A percentile compares a stretch with the other conserved stretches of the same genome.
Evolutionary conservation across 2,797 vertebrate species (phyloP).

Genomic region (Myoxocephalus aenaeus): DNA sequence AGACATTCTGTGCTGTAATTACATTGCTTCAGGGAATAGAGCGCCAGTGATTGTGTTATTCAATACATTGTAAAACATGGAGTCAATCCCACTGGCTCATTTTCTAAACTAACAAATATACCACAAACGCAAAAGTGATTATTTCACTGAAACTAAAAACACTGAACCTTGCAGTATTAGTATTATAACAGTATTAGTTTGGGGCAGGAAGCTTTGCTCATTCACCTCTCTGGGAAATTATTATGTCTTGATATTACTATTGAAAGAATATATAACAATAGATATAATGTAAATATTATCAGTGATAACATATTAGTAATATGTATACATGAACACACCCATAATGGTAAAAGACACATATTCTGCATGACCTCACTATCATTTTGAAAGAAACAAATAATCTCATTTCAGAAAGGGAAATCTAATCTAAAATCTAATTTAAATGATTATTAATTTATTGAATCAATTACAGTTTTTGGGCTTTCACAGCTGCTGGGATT

Average conservation of each 20-base stretch:
- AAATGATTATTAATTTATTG: conserved; percentile 29
- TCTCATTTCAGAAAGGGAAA: conserved; percentile 15
- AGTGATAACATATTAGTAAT: neutral
- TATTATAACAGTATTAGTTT: neutral
- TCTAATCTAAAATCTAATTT: conserved; percentile 36
- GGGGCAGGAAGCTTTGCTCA: neutral
- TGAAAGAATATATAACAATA: neutral
- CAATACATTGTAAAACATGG: neutral
- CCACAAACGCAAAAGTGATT: neutral
- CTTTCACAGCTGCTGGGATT: conserved; percentile 27
- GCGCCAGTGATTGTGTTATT: neutral
- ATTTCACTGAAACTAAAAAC: neutral
- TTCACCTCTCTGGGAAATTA: neutral
- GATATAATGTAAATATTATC: neutral
- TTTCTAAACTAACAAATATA: neutral
- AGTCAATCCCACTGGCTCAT: neutral
- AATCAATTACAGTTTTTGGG: conserved; percentile 25
- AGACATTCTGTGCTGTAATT: neutral
- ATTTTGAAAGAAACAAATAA: neutral
- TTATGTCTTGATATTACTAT: neutral
- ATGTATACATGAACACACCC: neutral
- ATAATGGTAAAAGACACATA: neutral
- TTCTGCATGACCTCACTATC: neutral
- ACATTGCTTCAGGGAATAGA: neutral
- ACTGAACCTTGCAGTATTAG: neutral